A percentile compares a stretch with the other conserved stretches of the same genome.
Evolutionary conservation across 2,888 invertebrate genomes (phyloP).

Genomic region (Acheta domesticus): DNA sequence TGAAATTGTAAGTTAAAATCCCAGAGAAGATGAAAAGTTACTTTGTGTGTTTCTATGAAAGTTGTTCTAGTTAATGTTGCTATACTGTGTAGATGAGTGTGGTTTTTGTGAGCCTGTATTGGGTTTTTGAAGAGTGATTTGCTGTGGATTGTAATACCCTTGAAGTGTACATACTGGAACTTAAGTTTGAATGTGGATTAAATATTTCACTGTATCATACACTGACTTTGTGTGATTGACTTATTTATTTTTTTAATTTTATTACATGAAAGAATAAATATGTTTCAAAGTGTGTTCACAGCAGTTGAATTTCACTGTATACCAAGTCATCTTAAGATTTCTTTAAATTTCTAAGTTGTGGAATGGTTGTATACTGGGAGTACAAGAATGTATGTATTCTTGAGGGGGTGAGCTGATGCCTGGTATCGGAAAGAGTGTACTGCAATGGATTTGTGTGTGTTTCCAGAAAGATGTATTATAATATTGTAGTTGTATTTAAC

Average conservation of each 20-base stretch:
- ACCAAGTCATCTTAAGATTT: not conserved
- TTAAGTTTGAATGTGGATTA: not conserved
- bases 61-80: slow-evolving; percentile 2
- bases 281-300: not conserved
- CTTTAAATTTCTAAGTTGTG: not conserved
- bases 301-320: not conserved
- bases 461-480: not conserved
- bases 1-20: not conserved
- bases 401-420: slow-evolving; percentile 10
- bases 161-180: not conserved
- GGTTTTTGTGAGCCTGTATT: not conserved
- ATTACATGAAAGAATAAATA: slow-evolving; percentile 3
- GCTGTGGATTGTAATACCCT: not conserved
- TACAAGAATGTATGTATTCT: slow-evolving; percentile 10
- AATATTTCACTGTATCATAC: slow-evolving; percentile 18
- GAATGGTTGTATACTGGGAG: not conserved
- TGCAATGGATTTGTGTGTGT: slow-evolving; percentile 9
- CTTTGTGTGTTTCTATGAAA: slow-evolving; percentile 1
- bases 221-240: not conserved
- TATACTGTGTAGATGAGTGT: not conserved
- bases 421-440: not conserved
- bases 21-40: not conserved
- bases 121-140: not conserved
- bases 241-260: not conserved
- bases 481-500: not conserved